A percentile compares a stretch with the other conserved stretches of the same genome.
phyloP scores from a whole-genome alignment of 2,113 vertebrate species.

The Porphyrio hochstetteri region DNA sequence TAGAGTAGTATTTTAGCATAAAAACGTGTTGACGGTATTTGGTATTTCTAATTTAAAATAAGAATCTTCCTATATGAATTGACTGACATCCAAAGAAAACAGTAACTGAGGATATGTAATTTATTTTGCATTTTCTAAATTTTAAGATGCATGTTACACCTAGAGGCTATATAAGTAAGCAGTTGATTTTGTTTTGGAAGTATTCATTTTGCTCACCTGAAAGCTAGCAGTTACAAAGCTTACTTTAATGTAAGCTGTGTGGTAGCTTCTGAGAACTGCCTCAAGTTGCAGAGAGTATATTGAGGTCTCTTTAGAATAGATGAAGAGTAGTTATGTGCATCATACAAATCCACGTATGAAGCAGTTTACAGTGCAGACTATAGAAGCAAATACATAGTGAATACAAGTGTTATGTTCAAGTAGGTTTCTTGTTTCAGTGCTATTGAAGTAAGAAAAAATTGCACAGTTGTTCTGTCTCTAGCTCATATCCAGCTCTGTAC shows the following conservation, averaged over 20 bases:
- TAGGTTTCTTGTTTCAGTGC: neutral
- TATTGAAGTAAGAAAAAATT: neutral
- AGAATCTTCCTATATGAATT: neutral
- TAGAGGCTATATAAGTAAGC: neutral
- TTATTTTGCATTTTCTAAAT: neutral
- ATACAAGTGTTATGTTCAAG: neutral
- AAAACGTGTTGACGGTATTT: neutral
- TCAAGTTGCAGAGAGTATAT: neutral
- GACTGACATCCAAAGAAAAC: neutral
- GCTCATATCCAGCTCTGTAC: neutral
- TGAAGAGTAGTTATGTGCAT: neutral
- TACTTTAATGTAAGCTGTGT: neutral
- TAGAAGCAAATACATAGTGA: neutral
- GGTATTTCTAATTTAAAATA: neutral
- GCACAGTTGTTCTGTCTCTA: neutral
- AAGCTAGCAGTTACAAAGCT: neutral
- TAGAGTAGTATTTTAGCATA: neutral
- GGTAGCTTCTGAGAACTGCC: neutral
- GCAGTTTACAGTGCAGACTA: neutral
- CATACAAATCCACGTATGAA: neutral
- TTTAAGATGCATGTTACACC: neutral
- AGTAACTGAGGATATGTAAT: neutral
- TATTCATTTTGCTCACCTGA: neutral
- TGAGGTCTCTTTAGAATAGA: neutral
- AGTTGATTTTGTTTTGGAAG: neutral